Percentiles rank a stretch among this genome's conserved stretches.
These are phyloP conservation scores for Drosophila biarmipes DNA, from an alignment of 1,140 invertebrate genomes.

Conservation along the genomic window DNA sequence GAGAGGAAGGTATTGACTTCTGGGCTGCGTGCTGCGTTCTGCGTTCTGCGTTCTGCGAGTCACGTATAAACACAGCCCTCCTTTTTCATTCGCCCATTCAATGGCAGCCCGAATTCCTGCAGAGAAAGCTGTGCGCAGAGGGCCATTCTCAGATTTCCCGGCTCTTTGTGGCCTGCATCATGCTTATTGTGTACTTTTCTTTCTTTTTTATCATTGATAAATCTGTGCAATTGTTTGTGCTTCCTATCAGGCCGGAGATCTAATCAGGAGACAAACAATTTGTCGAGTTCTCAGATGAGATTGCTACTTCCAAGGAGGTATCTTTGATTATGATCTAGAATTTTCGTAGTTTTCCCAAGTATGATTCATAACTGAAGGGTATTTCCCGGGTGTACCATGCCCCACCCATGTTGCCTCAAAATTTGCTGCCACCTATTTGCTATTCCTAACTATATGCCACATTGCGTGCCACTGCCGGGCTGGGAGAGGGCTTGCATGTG, in stretches of 20 bases:
- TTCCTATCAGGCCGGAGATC: conserved; percentile 1
- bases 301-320: not conserved
- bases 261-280: conserved; percentile 18
- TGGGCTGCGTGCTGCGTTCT: conserved; percentile 12
- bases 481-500: conserved; percentile 23
- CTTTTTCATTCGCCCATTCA: conserved; percentile 10
- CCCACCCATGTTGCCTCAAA: conserved; percentile 26
- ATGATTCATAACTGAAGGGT: too few relatives aligned
- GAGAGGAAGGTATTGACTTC: conserved; percentile 2
- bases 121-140: not conserved
- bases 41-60: conserved; percentile 25
- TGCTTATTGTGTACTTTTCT: not conserved
- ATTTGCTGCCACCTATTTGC: conserved; percentile 56
- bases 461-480: conserved; percentile 55
- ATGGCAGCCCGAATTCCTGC: not conserved
- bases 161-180: not conserved
- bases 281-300: not conserved
- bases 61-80: conserved; percentile 9
- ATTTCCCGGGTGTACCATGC: conserved; percentile 7
- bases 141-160: conserved; percentile 1
- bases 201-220: conserved; percentile 6
- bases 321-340: not conserved
- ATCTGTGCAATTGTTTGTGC: conserved; percentile 19
- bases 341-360: conserved; percentile 19
- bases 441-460: conserved; percentile 60